Percentiles rank a stretch among this genome's conserved stretches.
These are phyloP conservation scores for Tromatobia lineatoria DNA, from an alignment of 2,888 invertebrate genomes.

Conservation along the genomic window DNA sequence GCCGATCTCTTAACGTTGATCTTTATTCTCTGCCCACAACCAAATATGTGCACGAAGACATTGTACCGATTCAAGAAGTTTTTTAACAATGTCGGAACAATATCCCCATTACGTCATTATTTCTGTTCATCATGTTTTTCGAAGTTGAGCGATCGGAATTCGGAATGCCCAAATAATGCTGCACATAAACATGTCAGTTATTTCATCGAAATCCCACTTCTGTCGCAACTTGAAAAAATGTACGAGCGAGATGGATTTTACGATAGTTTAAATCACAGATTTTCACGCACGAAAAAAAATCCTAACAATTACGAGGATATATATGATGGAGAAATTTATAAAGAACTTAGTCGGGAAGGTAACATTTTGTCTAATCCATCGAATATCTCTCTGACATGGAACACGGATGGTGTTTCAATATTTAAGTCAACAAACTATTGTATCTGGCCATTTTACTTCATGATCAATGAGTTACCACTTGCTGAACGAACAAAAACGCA, in stretches of 20 bases:
- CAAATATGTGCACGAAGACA: conserved; percentile 41
- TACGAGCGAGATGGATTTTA: conserved; percentile 53
- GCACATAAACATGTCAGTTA: conserved; percentile 30
- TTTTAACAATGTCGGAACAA: conserved; percentile 32
- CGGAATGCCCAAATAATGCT: conserved; percentile 34
- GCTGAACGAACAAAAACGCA: conserved; percentile 60
- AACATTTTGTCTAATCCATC: not conserved
- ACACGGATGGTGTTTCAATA: conserved; percentile 65
- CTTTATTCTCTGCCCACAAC: conserved; percentile 49
- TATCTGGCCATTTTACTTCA: conserved; percentile 68
- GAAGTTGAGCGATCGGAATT: conserved; percentile 13
- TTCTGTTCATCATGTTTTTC: conserved; percentile 55
- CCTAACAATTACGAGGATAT: conserved; percentile 58
- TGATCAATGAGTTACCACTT: conserved; percentile 69
- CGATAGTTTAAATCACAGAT: conserved; percentile 38
- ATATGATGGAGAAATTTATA: conserved; percentile 59
- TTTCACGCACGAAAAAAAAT: conserved; percentile 40
- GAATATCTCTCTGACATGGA: not conserved
- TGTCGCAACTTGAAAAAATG: conserved; percentile 42
- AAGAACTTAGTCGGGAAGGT: no score
- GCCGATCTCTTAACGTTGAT: conserved; percentile 59
- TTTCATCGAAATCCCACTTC: conserved; percentile 61
- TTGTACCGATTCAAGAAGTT: conserved; percentile 57
- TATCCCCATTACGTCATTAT: conserved; percentile 51
- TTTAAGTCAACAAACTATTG: conserved; percentile 67